These are phyloP conservation scores for Protosalanx chinensis DNA, from an alignment of 2,797 vertebrate species.

Conservation along the genomic window DNA sequence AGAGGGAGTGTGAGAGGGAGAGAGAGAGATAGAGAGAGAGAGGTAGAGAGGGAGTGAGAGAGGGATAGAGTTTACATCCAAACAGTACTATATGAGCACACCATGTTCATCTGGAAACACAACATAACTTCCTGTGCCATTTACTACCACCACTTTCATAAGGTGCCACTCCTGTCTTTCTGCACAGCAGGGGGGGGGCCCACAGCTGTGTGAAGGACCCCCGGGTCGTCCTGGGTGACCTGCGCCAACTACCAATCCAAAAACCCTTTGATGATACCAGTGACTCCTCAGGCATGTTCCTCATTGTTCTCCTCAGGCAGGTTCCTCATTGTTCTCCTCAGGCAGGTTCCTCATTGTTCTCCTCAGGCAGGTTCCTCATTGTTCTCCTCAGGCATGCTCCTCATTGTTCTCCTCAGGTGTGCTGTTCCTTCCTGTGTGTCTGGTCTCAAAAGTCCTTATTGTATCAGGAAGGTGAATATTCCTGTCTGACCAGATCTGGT, in stretches of 20 bases:
- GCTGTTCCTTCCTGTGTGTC: constrained; percentile 43
- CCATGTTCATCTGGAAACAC: neutral
- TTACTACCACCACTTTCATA: neutral
- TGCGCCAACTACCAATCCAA: too few species aligned
- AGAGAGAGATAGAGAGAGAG: too few species aligned
- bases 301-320: constrained; percentile 44
- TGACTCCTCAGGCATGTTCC: constrained; percentile 20
- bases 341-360: constrained; percentile 50
- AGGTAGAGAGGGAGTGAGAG: too few species aligned
- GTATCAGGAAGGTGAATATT: constrained; percentile 33
- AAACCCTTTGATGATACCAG: too few species aligned
- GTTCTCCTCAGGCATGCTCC: constrained; percentile 41
- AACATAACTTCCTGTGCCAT: neutral
- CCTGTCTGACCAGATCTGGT: constrained; percentile 35
- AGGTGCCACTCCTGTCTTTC: too few species aligned
- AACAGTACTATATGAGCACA: too few species aligned
- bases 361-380: constrained; percentile 41
- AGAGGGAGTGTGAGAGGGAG: too few species aligned
- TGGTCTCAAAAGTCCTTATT: constrained; percentile 33
- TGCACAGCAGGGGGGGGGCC: too few species aligned
- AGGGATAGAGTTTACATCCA: too few species aligned
- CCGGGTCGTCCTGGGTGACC: neutral
- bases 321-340: neutral
- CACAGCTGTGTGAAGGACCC: neutral
- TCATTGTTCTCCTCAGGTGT: constrained; percentile 46